A percentile compares a stretch with the other conserved stretches of the same genome.
phyloP scores from a whole-genome alignment of 2,797 vertebrate species.

The Enteromius thamalakanensis region DNA sequence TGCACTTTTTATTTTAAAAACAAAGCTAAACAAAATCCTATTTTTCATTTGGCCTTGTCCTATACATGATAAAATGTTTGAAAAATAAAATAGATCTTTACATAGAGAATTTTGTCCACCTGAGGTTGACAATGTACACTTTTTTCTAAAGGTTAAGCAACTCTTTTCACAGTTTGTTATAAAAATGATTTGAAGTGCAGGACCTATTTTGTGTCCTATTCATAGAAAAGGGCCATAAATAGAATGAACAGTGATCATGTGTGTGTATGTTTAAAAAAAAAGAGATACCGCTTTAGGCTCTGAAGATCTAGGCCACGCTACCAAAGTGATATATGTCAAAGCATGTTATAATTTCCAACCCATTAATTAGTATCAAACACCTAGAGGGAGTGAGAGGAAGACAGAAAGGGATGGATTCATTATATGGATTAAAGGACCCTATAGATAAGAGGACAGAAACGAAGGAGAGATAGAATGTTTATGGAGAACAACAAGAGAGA shows the following conservation, averaged over 20 bases:
- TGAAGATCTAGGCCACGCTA: slow-evolving; percentile 51
- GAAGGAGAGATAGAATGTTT: slow-evolving; percentile 33
- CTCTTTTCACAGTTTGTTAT: slow-evolving; percentile 15
- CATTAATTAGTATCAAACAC: slow-evolving; percentile 56
- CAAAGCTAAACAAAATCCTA: not conserved
- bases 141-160: slow-evolving; percentile 3
- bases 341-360: slow-evolving; percentile 56
- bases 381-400: slow-evolving; percentile 25
- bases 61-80: no score
- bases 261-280: slow-evolving; percentile 23
- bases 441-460: slow-evolving; percentile 23
- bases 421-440: slow-evolving; percentile 38
- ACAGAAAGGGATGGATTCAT: slow-evolving; percentile 24
- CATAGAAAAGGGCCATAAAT: slow-evolving; percentile 35
- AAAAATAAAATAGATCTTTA: not conserved
- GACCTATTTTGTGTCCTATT: slow-evolving; percentile 32
- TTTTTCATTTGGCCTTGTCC: not conserved
- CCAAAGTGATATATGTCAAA: slow-evolving; percentile 54
- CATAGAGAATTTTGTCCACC: not conserved
- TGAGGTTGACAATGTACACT: not conserved
- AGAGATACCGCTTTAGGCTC: slow-evolving; percentile 48
- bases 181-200: slow-evolving; percentile 5
- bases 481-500: not conserved
- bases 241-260: slow-evolving; percentile 38
- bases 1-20: not conserved